phyloP scores from a whole-genome alignment of 2,797 vertebrate species.

The Echeneis naucrates region DNA sequence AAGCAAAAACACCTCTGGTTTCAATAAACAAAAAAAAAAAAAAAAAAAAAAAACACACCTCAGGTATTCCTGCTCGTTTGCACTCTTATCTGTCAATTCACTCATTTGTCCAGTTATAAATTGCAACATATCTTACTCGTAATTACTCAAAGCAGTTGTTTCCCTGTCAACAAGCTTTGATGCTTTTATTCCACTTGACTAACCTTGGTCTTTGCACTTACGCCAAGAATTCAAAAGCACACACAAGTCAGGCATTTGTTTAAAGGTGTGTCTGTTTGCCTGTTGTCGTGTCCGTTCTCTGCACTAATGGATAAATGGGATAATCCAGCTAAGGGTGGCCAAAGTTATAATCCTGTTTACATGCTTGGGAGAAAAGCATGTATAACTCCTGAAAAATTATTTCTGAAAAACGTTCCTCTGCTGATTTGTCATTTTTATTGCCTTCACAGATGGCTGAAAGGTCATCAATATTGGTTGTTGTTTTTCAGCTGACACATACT shows the following conservation, averaged over 20 bases:
- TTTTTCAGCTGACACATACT: too few species aligned
- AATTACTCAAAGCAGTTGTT: neutral
- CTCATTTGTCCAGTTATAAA: neutral
- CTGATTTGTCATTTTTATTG: neutral
- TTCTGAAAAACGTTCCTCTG: neutral
- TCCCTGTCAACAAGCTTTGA: too few species aligned
- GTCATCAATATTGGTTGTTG: neutral
- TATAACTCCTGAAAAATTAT: neutral
- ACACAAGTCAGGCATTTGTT: neutral
- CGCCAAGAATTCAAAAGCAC: neutral
- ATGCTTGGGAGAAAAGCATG: neutral
- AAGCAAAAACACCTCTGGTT: conserved; percentile 5
- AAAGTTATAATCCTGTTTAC: neutral
- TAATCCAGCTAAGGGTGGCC: neutral
- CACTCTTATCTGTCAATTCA: neutral
- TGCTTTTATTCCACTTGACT: neutral
- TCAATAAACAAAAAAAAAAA: neutral
- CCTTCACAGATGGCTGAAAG: neutral
- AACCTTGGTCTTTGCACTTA: neutral
- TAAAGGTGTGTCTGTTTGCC: neutral
- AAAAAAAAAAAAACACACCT: neutral
- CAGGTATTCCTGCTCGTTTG: neutral
- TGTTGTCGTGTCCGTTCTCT: neutral
- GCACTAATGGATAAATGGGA: neutral
- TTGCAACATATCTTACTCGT: neutral